Evolutionary conservation across 2,888 invertebrate genomes (phyloP), one percentile per base, ranked within the genome.

Genomic region (Agrochola macilenta): DNA sequence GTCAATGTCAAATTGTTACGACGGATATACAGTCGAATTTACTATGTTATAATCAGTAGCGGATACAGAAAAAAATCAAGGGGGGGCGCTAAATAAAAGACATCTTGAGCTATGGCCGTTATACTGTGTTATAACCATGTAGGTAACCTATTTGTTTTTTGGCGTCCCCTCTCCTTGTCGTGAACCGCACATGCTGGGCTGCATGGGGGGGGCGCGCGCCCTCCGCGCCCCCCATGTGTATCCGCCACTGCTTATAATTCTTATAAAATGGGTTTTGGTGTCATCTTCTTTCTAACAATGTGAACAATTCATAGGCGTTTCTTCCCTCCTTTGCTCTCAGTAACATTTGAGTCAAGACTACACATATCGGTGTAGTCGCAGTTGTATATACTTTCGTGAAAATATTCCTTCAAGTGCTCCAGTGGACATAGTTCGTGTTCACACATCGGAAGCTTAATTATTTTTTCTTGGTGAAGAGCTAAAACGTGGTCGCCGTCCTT

Each of bases 351-450:
- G 17, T 87, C 85, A 20, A 95, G 80, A 60, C 90, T 93, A 91
- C 98, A 98, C 95, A 98, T 97, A 81, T 97, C 95, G 39, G 97
- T 92, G 87, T 98, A 98, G 90, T 97, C 94, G 93, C 98, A 99
- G 82, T 97, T 97, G 68, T 97, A 93, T 78, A 98, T 95, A 74
- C 97, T 97, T 43, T 97, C 95, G 64, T 96, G 95, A 90, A 97
- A 98, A 74, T 97, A 93, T 46, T 97, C 90, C 77, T 95, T 96
- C 88, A 98, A 93, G 57, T 94, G 94, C 8, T 97, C 90, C 63
- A 98, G 90, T 26, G 98, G 97, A 91, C 98, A 98, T 8, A 98
- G 97, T 84, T 97, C 97, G 5, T 93, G 88, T 7, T 97, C 97
- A 91, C 98, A 99, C 89, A 97, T 97, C 0, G 98, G 98, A 84